phyloP scores from a whole-genome alignment of 2,888 invertebrate species.

The Apeira syringaria region DNA sequence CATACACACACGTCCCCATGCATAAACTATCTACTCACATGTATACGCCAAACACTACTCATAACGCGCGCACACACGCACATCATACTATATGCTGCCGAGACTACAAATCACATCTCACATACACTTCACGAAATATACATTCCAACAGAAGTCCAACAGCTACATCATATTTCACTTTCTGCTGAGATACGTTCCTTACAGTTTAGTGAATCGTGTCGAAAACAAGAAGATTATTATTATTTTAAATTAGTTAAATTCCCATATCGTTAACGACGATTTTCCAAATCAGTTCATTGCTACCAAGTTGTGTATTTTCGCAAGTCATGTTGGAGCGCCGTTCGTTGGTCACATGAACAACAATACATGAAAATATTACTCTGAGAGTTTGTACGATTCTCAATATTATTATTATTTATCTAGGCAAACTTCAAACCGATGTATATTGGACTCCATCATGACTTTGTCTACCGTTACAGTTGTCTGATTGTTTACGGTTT shows the following conservation, averaged over 20 bases:
- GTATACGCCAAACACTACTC: slow-evolving; percentile 13
- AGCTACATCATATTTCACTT: slow-evolving; percentile 26
- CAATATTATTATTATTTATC: no score
- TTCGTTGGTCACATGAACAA: slow-evolving; percentile 42
- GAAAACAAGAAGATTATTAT: slow-evolving; percentile 47
- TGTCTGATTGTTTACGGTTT: slow-evolving; percentile 79
- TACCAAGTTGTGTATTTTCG: slow-evolving; percentile 21
- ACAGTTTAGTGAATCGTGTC: slow-evolving; percentile 50
- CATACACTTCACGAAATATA: slow-evolving; percentile 17
- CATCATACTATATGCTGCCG: slow-evolving; percentile 28
- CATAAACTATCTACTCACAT: background rate
- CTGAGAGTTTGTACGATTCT: background rate
- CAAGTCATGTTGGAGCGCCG: slow-evolving; percentile 61
- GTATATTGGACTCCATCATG: slow-evolving; percentile 60
- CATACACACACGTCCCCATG: slow-evolving; percentile 12
- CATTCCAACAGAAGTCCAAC: slow-evolving; percentile 28
- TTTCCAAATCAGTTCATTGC: slow-evolving; percentile 24
- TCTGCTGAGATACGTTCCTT: slow-evolving; percentile 35
- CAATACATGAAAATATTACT: slow-evolving; percentile 22
- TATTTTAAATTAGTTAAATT: slow-evolving; percentile 39
- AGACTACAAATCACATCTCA: slow-evolving; percentile 25
- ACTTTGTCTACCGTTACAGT: slow-evolving; percentile 53
- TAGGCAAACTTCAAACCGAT: slow-evolving; percentile 34
- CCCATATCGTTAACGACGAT: slow-evolving; percentile 26
- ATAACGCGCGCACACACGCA: slow-evolving; percentile 30